phyloP scores from a whole-genome alignment of 2,113 vertebrate species.

The Poicephalus meyeri region DNA sequence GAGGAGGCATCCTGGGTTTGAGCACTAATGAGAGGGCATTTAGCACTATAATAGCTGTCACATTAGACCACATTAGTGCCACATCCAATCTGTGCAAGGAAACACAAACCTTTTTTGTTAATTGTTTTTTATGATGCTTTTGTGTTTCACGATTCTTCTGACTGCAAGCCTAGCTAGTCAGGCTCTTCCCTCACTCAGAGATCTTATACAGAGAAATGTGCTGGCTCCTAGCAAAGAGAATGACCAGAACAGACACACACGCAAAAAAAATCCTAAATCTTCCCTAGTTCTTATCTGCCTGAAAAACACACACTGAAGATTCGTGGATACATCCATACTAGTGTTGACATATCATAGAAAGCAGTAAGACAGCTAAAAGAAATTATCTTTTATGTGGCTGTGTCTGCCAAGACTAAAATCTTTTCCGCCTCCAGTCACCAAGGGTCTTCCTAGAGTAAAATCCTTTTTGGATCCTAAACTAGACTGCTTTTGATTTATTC shows the following conservation, averaged over 20 bases:
- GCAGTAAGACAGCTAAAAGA: conserved; percentile 10
- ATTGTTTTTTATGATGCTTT: background rate
- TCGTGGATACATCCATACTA: background rate
- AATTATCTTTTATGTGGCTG: conserved; percentile 19
- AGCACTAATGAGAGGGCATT: conserved; percentile 14
- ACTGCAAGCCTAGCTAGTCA: background rate
- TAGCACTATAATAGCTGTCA: conserved; percentile 4
- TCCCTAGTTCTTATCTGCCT: background rate
- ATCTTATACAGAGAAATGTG: background rate
- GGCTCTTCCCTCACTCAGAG: background rate
- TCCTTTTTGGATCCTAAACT: conserved; percentile 1
- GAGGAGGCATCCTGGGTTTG: background rate
- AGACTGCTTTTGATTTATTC: conserved; percentile 33
- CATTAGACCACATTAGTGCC: conserved; percentile 15
- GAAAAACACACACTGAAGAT: background rate
- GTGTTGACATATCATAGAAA: conserved; percentile 43
- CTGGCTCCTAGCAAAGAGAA: background rate
- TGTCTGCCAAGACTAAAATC: conserved; percentile 47
- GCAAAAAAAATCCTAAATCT: background rate
- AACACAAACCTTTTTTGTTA: conserved; percentile 8
- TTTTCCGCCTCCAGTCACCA: conserved; percentile 1
- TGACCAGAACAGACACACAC: background rate
- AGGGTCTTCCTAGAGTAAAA: conserved; percentile 29
- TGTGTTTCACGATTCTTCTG: background rate
- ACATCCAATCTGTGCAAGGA: background rate